Evolutionary conservation across 2,797 vertebrate species (phyloP), one percentile per base, ranked within the genome.

Genomic region (Enteromius radiatus): DNA sequence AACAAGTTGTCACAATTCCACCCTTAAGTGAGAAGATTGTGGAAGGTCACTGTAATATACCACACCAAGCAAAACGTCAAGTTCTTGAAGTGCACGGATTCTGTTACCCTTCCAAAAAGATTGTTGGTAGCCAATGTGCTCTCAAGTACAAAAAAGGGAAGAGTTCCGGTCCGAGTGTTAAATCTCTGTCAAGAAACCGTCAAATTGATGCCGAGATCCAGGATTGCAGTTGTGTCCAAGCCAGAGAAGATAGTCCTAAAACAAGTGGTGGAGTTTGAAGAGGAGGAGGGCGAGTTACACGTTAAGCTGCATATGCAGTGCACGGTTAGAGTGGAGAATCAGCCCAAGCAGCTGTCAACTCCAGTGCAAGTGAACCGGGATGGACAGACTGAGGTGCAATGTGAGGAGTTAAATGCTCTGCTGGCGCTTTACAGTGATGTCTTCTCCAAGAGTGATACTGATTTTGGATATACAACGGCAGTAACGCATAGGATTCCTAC

Each of bases 111-210:
- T 26, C 43, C 78, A 19, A 33, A 12, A 11, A 36, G 85, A 9
- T 19, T 86, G 15, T 31, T 84, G 14, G 68, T 84, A 0, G 82
- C 73, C 14, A 84, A 81, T 81, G 73, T 84, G 1, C 73, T 86
- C 14, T 45, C 73, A 12, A 63, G 71, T 4, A 10, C 82, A 5
- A 23, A 38, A 6, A 23, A 45, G 4, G 61, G 69, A 4, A 68
- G 12, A 15, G 80, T 74, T 11, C 69, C 36, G 0, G 47, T 76
- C 31, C 10, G 81, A 56, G 17, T 64, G 63, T 21, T 86, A 21
- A 85, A 81, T 47, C 21, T 56, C 3, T 23, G 54, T 4, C 54
- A 56, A 11, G 10, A 52, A 14, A 4, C 31, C 5, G n/a, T 73
- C 17, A 80, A 1, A 21, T 52, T 84, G 4, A 36, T 54, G n/a